A percentile compares a stretch with the other conserved stretches of the same genome.
phyloP scores from a whole-genome alignment of 2,113 vertebrate genomes.

The Rhabdornis inornatus region DNA sequence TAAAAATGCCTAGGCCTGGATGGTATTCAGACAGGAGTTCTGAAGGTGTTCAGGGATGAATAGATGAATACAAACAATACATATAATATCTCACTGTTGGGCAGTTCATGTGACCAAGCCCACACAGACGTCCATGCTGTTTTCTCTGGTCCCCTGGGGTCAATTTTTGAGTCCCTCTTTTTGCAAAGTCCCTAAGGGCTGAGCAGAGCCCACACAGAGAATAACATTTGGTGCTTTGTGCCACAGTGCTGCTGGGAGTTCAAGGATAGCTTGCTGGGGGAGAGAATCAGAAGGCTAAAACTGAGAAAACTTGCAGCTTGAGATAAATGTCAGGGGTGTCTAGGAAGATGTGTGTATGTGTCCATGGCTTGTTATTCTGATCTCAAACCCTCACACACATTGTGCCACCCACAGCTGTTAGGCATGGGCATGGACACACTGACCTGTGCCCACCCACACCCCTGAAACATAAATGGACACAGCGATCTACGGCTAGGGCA shows the following conservation, averaged over 20 bases:
- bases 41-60: not conserved
- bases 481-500: fast-evolving
- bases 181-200: not conserved
- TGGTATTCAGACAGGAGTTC: not conserved
- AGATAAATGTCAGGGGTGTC: not conserved
- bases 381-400: not conserved
- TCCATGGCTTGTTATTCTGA: not conserved
- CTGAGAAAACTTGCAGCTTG: not conserved
- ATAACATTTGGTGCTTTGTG: fast-evolving
- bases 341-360: not conserved
- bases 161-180: not conserved
- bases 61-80: not conserved
- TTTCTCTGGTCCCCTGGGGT: not conserved
- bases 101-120: not conserved
- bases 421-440: fast-evolving
- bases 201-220: not conserved
- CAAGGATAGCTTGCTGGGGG: fast-evolving
- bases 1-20: not conserved
- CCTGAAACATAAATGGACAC: fast-evolving
- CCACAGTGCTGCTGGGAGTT: not conserved
- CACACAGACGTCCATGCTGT: not conserved
- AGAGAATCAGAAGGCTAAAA: not conserved
- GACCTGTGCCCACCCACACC: too few relatives aligned
- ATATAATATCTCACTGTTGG: not conserved
- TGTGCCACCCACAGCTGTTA: not conserved